These are phyloP conservation scores for Trichonephila inaurata DNA, from an alignment of 1,140 invertebrate genomes.

Conservation along the genomic window DNA sequence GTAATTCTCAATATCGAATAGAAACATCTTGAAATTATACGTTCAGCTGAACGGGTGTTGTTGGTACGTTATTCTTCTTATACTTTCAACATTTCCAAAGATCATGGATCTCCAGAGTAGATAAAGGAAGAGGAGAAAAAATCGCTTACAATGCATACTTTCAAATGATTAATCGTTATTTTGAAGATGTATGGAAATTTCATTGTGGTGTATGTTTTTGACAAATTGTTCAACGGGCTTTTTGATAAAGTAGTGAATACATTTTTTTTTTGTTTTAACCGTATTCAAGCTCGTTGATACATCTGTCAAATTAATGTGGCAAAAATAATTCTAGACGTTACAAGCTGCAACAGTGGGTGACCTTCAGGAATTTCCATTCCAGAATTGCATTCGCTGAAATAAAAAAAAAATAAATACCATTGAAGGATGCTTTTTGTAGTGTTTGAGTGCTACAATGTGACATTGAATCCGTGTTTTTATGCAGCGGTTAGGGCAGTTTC, in stretches of 20 bases:
- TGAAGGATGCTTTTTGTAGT: background rate
- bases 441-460: background rate
- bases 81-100: background rate
- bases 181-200: conserved; percentile 5
- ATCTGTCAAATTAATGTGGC: background rate
- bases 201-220: background rate
- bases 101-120: background rate
- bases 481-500: too few species aligned
- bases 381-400: background rate
- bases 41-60: background rate
- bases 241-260: background rate
- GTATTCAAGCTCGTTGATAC: background rate
- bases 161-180: background rate
- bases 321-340: background rate
- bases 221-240: background rate
- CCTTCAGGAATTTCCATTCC: background rate
- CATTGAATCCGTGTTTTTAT: background rate
- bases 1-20: background rate
- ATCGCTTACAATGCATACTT: background rate
- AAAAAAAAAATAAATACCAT: too few species aligned
- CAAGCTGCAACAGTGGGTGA: background rate
- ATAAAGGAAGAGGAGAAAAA: background rate
- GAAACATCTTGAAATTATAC: background rate
- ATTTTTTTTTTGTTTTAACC: background rate
- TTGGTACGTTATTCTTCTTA: background rate